Base-by-base conservation (phyloP, 2,888 invertebrate genomes). In the Drosophila barbarae region DNA sequence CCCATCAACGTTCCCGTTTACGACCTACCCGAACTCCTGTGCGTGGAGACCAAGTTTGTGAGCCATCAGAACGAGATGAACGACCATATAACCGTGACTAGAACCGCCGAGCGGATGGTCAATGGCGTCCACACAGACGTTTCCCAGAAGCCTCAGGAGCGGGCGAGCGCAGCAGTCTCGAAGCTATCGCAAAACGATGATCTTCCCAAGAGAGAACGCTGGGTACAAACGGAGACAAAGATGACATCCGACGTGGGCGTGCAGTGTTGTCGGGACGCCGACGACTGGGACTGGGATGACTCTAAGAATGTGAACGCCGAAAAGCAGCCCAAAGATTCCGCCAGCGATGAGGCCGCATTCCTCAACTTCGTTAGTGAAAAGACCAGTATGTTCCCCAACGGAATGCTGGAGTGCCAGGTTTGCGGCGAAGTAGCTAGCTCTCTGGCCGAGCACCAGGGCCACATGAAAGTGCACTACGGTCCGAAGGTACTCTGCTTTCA, bases 391-490 rank as follows among this genome's bases (percentile, higher is more conserved):
- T 74, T 75, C 21, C 59, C 65, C n/a, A 86, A 84, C 32, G 79
- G 72, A 1, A 77, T 74, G 67, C 26, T 73, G 2, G 85, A 84
- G 58, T 87, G 87, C 47, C 56, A 67, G 30, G 1, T 74, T 0
- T 88, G 88, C 30, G 87, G 88, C 4, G 84, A 87, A 44, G 55
- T 87, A 4, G 51, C 69, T 6, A 63, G 44, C 2, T 56, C 57
- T 1, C 28, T 49, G 28, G 2, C 9, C 6, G 55, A 66, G 38
- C 83, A 79, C 26, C 53, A 64, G 7, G 53, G 35, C 0, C 88
- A 87, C 42, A 71, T 88, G 75, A 38, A 28, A 0, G 5, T 70
- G 5, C 87, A 87, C 53, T 77, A 50, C 49, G 83, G 83, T 0
- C 79, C 86, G 0, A 35, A 36, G 0, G 64, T 34, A 0, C 61